These are phyloP conservation scores for Brienomyrus longianalis DNA, from an alignment of 2,113 vertebrate species.

Conservation along the genomic window DNA sequence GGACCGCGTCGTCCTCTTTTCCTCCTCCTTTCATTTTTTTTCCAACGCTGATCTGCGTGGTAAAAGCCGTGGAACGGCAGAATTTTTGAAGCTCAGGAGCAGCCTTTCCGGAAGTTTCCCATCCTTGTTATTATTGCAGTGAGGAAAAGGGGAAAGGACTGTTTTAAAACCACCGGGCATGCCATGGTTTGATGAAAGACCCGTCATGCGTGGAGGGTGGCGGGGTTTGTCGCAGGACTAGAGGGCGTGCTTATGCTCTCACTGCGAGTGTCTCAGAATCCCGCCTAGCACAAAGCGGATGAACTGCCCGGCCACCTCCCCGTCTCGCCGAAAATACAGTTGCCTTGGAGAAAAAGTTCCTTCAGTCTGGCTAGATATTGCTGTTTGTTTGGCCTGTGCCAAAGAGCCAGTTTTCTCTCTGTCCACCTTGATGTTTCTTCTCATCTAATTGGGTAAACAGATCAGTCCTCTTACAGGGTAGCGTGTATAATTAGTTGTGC, in stretches of 20 bases:
- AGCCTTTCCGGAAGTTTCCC: not conserved
- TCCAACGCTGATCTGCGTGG: not conserved
- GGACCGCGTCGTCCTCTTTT: not conserved
- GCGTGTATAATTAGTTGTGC: conserved; percentile 1
- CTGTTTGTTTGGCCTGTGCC: not conserved
- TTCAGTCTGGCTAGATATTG: not conserved
- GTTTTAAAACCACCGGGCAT: not conserved
- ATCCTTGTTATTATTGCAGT: not conserved
- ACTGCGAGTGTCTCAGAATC: not conserved
- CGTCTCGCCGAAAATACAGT: not conserved
- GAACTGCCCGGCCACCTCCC: not conserved
- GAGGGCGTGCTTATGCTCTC: not conserved
- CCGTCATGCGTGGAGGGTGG: not conserved
- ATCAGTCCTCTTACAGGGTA: not conserved
- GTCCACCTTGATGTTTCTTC: not conserved
- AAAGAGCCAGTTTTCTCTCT: not conserved
- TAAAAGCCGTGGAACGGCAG: not conserved
- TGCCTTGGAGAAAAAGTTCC: not conserved
- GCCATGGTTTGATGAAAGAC: not conserved
- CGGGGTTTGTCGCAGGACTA: too few relatives aligned
- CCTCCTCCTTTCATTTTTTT: not conserved
- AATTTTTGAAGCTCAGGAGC: not conserved
- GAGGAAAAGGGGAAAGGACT: not conserved
- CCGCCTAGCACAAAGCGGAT: not conserved
- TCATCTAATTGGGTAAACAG: conserved; percentile 18